Evolutionary conservation across 2,888 invertebrate species (phyloP), one percentile per base, ranked within the genome.

Genomic region (Nesidiocoris tenuis): DNA sequence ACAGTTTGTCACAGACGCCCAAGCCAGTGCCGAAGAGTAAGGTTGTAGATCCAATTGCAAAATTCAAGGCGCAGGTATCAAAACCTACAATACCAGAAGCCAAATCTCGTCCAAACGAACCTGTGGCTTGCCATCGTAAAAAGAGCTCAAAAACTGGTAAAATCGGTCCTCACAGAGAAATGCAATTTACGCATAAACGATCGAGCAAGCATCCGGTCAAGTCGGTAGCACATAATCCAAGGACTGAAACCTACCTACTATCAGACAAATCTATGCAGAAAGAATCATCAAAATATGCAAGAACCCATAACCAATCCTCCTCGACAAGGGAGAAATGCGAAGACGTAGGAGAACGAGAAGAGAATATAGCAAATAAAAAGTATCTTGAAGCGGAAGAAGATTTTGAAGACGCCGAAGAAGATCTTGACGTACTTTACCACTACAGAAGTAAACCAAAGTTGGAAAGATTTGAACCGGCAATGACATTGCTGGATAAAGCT

Each of bases 31-130:
- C 7, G 12, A 23, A 22, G 2, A 22, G 16, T 59, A 70, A 7
- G 17, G 16, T 9, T 18, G 23, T 59, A 12, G 70, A 70, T 25
- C 70, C 70, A 16, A 70, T 70, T 17, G 70, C 70, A 0, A 70
- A 70, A 12, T 23, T 70, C 2, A 70, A 70, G 19, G 19, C 17
- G 17, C 59, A 70, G 57, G 22, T 57, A 22, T 12, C 9, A 0
- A 18, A 17, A 39, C 12, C 39, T 39, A n/a, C n/a, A n/a, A n/a
- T n/a, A n/a, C n/a, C n/a, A n/a, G n/a, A n/a, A n/a, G 12, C 12
- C 5, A 39, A 39, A 3, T 39, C 39, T 39, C 3, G 12, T 12
- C 5, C 5, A 7, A 3, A 39, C 5, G 39, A 39, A 39, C 3
- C 12, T 12, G 39, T 7, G 12, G 39, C 5, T 7, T 3, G 12